A percentile compares a stretch with the other conserved stretches of the same genome.
phyloP scores from a whole-genome alignment of 2,797 vertebrate species.

The Enteromius unitaeniatus region DNA sequence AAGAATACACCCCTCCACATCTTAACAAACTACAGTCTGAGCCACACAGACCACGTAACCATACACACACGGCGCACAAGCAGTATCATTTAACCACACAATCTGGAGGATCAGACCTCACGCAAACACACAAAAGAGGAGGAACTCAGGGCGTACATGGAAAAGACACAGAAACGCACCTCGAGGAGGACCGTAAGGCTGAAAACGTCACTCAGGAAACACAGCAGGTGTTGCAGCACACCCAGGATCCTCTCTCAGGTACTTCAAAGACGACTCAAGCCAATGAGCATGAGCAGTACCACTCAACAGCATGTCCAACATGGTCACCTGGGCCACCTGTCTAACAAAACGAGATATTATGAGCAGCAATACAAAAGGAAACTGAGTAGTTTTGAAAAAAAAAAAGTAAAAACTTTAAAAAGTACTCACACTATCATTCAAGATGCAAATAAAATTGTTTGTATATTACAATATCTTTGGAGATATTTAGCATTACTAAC shows the following conservation, averaged over 20 bases:
- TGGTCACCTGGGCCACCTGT: constrained; percentile 32
- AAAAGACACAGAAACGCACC: constrained; percentile 29
- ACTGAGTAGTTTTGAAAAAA: not conserved
- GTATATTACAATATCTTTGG: not conserved
- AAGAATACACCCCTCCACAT: constrained; percentile 77
- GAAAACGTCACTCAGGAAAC: constrained; percentile 34
- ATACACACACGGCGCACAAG: constrained; percentile 22
- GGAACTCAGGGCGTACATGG: constrained; percentile 17
- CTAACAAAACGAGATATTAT: constrained; percentile 17
- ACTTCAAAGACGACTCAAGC: constrained; percentile 18
- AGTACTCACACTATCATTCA: not conserved
- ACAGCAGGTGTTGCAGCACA: constrained; percentile 39
- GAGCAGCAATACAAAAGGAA: not conserved
- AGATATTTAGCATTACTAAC: not conserved
- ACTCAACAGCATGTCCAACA: constrained; percentile 52
- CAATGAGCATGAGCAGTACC: constrained; percentile 4
- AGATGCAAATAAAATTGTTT: not conserved
- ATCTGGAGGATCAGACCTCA: constrained; percentile 42
- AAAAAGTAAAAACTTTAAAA: not conserved
- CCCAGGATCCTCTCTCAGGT: constrained; percentile 28
- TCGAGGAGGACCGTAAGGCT: not conserved
- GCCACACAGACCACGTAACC: constrained; percentile 32
- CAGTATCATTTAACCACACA: constrained; percentile 13
- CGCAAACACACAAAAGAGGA: not conserved
- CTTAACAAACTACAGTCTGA: constrained; percentile 64